Evolutionary conservation across 2,797 vertebrate species (phyloP), one percentile per base, ranked within the genome.

Genomic region (Diceros bicornis): DNA sequence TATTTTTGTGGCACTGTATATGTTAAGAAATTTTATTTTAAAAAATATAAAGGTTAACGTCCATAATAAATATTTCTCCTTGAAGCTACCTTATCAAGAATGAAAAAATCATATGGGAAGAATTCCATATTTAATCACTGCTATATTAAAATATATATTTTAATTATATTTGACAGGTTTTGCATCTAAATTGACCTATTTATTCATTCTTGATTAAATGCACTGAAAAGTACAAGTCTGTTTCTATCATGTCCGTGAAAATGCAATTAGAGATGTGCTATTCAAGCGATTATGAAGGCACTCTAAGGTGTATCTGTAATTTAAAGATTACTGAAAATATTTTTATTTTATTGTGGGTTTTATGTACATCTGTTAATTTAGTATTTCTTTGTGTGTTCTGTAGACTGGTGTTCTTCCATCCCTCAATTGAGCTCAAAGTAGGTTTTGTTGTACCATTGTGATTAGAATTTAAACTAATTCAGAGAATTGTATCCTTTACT

Each of bases 1-100:
- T 99, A 98, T 99, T 99, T 99, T 99, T 99, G 98, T 99, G 98
- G 98, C 99, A 98, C 98, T 99, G 97, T 99, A 99, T 98, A 99
- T 99, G 99, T 99, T 99, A 97, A 98, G 97, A 99, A 98, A 98
- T 98, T 98, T 99, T 98, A 99, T 98, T 99, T 98, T 97, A 98
- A 98, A 98, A 98, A 98, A 98, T 99, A 98, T 98, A 98, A 98
- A 98, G 69, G 93, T 98, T 98, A 99, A 98, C 96, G 97, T 98
- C 98, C 99, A 97, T 99, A 97, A 98, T 95, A 97, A 92, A 94
- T 98, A 98, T 96, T 98, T 98, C 98, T 98, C 97, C 81, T 97
- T 95, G 91, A 98, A 93, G 96, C 98, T 92, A 97, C 95, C 97
- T 98, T 98, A 98, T 97, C 96, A 98, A 98, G 97, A 98, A 97